Percentiles rank a stretch among this genome's conserved stretches.
These are phyloP conservation scores for Malurus leucopterus DNA, from an alignment of 2,797 vertebrate species.

Conservation along the genomic window DNA sequence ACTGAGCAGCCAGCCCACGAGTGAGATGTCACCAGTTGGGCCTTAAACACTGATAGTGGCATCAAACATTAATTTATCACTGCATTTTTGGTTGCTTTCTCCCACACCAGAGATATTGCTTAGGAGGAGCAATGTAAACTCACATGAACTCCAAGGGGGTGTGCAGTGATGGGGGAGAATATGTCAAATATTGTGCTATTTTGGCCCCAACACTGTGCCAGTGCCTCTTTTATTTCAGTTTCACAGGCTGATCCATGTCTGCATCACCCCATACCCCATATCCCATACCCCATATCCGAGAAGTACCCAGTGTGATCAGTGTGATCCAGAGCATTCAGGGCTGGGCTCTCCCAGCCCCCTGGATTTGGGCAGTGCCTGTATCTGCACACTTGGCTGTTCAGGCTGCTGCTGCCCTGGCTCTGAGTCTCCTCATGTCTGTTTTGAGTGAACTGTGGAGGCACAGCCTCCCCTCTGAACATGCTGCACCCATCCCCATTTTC, in stretches of 20 bases:
- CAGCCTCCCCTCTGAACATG: not conserved
- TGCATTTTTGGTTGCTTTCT: not conserved
- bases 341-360: not conserved
- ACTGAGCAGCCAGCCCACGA: not conserved
- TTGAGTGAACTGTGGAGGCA: not conserved
- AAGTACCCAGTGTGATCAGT: not conserved
- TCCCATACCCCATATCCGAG: not conserved
- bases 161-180: not conserved
- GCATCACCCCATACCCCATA: not conserved
- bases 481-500: not conserved
- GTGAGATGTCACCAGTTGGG: not conserved
- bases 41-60: not conserved
- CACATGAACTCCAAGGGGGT: not conserved
- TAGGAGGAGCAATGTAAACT: not conserved
- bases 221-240: not conserved
- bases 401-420: not conserved
- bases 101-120: not conserved
- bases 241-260: not conserved
- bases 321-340: not conserved
- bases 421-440: not conserved
- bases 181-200: not conserved
- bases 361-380: fast-evolving
- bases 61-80: not conserved
- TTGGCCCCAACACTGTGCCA: not conserved
- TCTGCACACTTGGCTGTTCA: not conserved